Percentiles rank a stretch among this genome's conserved stretches.
Evolutionary conservation across 2,113 vertebrate species (phyloP).

Genomic region (Stigmatopora argus): DNA sequence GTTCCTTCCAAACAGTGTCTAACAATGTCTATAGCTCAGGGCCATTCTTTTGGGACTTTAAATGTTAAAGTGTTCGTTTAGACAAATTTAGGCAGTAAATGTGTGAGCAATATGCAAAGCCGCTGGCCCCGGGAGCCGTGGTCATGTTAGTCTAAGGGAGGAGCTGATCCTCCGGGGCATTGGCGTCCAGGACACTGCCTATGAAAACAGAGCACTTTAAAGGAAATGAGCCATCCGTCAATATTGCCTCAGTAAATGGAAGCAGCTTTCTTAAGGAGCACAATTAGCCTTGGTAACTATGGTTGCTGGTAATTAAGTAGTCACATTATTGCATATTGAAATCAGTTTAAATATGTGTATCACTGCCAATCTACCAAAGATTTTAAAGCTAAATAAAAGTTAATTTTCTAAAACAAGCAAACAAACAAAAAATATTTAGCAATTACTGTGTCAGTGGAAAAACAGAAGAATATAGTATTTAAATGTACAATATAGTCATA

Average conservation of each 20-base stretch:
- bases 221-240: conserved; percentile 59
- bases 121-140: conserved; percentile 45
- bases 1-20: conserved; percentile 38
- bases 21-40: conserved; percentile 56
- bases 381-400: conserved; percentile 6
- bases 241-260: conserved; percentile 59
- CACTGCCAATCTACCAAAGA: not conserved
- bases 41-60: conserved; percentile 46
- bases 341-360: conserved; percentile 14
- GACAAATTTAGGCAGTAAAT: conserved; percentile 54
- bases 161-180: conserved; percentile 43
- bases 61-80: conserved; percentile 59
- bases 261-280: conserved; percentile 44
- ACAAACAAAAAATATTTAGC: not conserved
- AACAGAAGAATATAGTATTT: not conserved
- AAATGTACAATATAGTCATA: too few relatives aligned
- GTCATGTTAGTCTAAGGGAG: conserved; percentile 62
- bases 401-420: not conserved
- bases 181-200: conserved; percentile 44
- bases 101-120: conserved; percentile 45
- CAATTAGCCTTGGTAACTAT: conserved; percentile 30
- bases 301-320: conserved; percentile 1
- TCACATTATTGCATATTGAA: conserved; percentile 17
- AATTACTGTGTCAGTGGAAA: not conserved
- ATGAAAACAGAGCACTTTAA: conserved; percentile 48